These are phyloP conservation scores for Loris lydekkerianus DNA, from an alignment of 2,797 vertebrate genomes.

Conservation along the genomic window DNA sequence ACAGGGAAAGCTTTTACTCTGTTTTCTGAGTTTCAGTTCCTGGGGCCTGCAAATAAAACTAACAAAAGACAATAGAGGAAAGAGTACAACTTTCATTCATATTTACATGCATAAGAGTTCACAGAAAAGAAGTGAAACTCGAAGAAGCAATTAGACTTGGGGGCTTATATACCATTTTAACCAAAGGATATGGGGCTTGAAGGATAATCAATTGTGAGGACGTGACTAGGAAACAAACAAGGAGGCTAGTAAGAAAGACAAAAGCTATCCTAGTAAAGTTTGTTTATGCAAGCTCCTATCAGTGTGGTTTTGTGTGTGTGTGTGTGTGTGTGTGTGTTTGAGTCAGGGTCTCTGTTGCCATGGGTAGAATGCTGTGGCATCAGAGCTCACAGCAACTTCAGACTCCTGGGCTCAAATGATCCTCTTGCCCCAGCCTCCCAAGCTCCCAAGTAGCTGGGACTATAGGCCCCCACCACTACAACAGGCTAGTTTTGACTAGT, in stretches of 20 bases:
- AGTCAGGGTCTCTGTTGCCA: too few relatives aligned
- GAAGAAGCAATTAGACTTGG: not conserved
- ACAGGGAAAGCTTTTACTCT: not conserved
- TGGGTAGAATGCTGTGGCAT: too few relatives aligned
- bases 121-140: not conserved
- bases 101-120: not conserved
- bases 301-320: too few relatives aligned
- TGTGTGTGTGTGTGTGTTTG: too few relatives aligned
- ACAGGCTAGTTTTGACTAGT: too few relatives aligned
- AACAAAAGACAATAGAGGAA: not conserved
- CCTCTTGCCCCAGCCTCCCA: too few relatives aligned
- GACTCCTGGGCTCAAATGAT: too few relatives aligned
- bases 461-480: too few relatives aligned
- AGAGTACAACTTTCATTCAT: not conserved
- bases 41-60: not conserved
- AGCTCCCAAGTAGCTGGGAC: too few relatives aligned
- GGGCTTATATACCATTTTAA: not conserved
- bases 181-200: not conserved
- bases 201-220: too few relatives aligned
- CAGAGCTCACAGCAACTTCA: too few relatives aligned
- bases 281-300: not conserved
- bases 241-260: not conserved
- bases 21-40: not conserved
- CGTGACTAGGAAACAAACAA: not conserved
- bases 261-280: not conserved